phyloP scores from a whole-genome alignment of 2,888 invertebrate genomes.

The Nomada hirtipes region DNA sequence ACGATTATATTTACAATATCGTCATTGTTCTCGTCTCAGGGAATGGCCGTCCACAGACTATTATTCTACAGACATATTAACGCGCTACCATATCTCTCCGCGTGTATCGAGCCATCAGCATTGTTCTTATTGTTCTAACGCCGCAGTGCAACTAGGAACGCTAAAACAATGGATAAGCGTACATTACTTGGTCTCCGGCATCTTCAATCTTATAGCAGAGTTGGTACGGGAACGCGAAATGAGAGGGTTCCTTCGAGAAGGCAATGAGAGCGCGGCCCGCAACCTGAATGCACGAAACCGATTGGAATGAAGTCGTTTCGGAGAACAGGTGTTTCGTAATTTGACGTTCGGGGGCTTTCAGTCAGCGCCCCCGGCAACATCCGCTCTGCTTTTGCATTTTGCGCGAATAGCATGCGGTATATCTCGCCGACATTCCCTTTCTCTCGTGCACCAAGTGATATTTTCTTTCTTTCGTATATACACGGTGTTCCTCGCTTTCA shows the following conservation, averaged over 20 bases:
- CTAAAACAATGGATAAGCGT: slow-evolving; percentile 55
- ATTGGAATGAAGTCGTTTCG: slow-evolving; percentile 76
- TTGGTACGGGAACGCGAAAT: slow-evolving; percentile 25
- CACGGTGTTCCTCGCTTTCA: no score
- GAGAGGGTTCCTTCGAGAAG: slow-evolving; percentile 22
- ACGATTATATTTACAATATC: slow-evolving; percentile 3
- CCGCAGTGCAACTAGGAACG: slow-evolving; percentile 19
- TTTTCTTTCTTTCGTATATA: no score
- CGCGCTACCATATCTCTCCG: slow-evolving; percentile 1
- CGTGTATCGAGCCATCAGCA: slow-evolving; percentile 36
- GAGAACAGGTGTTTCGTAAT: slow-evolving; percentile 81
- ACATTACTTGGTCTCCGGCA: slow-evolving; percentile 61
- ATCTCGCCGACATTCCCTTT: neutral
- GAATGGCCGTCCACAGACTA: slow-evolving; percentile 29
- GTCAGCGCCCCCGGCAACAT: slow-evolving; percentile 68
- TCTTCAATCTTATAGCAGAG: slow-evolving; percentile 63
- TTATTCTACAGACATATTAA: slow-evolving; percentile 13
- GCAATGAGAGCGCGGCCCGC: slow-evolving; percentile 18
- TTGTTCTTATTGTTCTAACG: slow-evolving; percentile 41
- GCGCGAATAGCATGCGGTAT: slow-evolving; percentile 4
- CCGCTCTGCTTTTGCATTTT: slow-evolving; percentile 60
- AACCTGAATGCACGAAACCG: slow-evolving; percentile 47
- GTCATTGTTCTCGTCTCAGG: slow-evolving; percentile 51
- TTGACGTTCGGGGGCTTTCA: slow-evolving; percentile 69
- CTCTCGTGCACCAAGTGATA: neutral